Percentiles rank a stretch among this genome's conserved stretches.
Evolutionary conservation across 2,797 vertebrate genomes (phyloP).

Genomic region (Vireo griseus): DNA sequence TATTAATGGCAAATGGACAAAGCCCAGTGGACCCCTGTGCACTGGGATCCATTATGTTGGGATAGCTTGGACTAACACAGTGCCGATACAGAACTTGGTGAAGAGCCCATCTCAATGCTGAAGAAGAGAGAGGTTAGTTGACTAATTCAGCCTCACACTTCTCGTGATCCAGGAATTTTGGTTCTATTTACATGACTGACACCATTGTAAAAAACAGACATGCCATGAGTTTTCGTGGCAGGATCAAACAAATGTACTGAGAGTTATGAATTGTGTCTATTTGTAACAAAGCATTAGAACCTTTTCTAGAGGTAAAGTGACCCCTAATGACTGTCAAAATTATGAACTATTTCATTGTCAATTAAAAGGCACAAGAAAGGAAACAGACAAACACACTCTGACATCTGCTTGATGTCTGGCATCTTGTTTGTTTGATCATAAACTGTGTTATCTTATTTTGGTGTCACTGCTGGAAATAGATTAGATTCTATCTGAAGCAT

Average conservation of each 20-base stretch:
- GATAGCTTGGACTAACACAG: background rate
- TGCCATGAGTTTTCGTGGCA: background rate
- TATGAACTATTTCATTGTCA: background rate
- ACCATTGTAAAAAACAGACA: background rate
- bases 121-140: background rate
- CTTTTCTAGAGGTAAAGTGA: background rate
- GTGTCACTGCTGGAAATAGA: slow-evolving; percentile 1
- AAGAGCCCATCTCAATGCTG: background rate
- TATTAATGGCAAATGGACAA: background rate
- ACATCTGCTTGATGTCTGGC: background rate
- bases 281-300: background rate
- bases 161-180: background rate
- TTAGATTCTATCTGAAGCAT: background rate
- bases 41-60: background rate
- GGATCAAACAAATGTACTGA: background rate
- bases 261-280: background rate
- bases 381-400: background rate
- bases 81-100: background rate
- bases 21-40: background rate
- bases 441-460: background rate
- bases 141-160: background rate
- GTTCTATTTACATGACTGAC: background rate
- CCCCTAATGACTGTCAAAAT: background rate
- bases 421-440: background rate
- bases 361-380: background rate